Percentiles rank a stretch among this genome's conserved stretches.
These are phyloP conservation scores for Brienomyrus longianalis DNA, from an alignment of 2,113 vertebrate genomes.

Conservation along the genomic window DNA sequence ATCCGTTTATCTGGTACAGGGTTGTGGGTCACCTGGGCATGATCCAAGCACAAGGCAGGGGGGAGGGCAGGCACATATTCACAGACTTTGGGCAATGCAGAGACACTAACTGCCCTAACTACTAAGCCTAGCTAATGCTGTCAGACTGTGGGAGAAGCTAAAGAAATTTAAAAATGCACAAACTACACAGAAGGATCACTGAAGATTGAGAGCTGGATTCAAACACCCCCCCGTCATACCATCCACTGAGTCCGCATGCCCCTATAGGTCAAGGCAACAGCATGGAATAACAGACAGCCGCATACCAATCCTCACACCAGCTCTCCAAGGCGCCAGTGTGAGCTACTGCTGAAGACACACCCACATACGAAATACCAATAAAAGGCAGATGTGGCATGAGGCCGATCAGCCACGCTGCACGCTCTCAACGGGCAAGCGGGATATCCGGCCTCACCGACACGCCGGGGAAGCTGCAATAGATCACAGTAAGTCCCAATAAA, in stretches of 20 bases:
- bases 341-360: background rate
- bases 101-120: background rate
- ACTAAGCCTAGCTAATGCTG: background rate
- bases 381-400: background rate
- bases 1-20: background rate
- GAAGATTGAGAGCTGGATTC: background rate
- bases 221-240: background rate
- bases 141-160: background rate
- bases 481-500: background rate
- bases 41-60: background rate
- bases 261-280: background rate
- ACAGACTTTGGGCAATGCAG: background rate
- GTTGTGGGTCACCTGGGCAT: background rate
- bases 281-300: background rate
- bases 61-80: background rate
- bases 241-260: background rate
- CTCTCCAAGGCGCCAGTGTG: background rate
- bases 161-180: background rate
- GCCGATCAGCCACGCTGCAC: background rate
- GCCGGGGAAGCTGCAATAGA: background rate
- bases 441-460: background rate
- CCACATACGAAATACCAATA: background rate
- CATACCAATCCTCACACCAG: background rate
- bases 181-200: background rate
- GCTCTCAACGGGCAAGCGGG: background rate